Evolutionary conservation across 2,888 invertebrate genomes (phyloP), one percentile per base, ranked within the genome.

Genomic region (Campoletis raptor): DNA sequence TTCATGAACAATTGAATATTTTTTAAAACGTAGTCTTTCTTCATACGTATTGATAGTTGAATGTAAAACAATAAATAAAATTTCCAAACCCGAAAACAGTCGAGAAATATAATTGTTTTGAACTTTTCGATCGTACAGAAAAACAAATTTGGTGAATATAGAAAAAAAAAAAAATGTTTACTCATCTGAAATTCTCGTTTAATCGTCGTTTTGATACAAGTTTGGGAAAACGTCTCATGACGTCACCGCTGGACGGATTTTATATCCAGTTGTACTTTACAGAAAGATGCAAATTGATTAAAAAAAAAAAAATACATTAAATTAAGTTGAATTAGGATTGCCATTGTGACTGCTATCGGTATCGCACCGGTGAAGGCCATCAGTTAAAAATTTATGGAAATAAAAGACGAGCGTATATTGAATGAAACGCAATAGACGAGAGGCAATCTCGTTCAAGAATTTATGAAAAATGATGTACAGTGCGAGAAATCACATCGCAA

Each of bases 341-440:
- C 72, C 73, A 81, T 81, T 78, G 15, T 61, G 37, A 81, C 72
- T 81, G 80, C 80, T 76, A 85, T 85, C 24, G 37, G 45, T 30
- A 81, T 45, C 3, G 67, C 77, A 30, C 30, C 79, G 84, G 54
- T 78, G 24, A 70, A 82, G 79, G 57, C 70, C 76, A 69, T 45
- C 42, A 78, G 85, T 85, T 70, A 66, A 83, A 83, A 70, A 69
- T 83, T 54, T 10, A 69, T 61, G 21, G 21, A 70, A 82, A 82
- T 81, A 81, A 81, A 85, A 61, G 45, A 76, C 76, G 18, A 48
- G 3, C 18, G 7, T 7, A 48, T 48, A 45, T 45, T 45, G 12
- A 57, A 30, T 57, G 24, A 21, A 57, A 57, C 57, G 57, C 57
- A 30, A 57, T 57, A 18, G 12, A n/a, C 6, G 15, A 5, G 24